A percentile compares a stretch with the other conserved stretches of the same genome.
Conservation (phyloP, 2,888 invertebrate genomes). For the Lasioglossum pauxillum region DNA sequence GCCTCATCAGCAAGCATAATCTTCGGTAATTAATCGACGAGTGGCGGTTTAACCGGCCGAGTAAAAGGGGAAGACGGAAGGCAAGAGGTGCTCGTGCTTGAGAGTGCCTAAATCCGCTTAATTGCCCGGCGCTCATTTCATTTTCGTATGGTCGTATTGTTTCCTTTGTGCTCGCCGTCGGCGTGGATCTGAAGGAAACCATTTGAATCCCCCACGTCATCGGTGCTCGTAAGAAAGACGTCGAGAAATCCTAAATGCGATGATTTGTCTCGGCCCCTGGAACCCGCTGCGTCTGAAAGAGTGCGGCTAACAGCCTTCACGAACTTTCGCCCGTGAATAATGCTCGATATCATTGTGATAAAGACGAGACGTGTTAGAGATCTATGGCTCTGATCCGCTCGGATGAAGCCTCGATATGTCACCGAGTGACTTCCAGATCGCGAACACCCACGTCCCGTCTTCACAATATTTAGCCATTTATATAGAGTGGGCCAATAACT, state of each 20-base stretch:
- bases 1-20: constrained; percentile 59
- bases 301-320: background rate
- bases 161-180: constrained; percentile 59
- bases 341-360: background rate
- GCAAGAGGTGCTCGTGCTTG: constrained; percentile 56
- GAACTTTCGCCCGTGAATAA: background rate
- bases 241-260: constrained; percentile 55
- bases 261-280: constrained; percentile 47
- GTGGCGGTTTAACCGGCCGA: constrained; percentile 63
- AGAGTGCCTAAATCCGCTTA: constrained; percentile 72
- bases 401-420: background rate
- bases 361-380: background rate
- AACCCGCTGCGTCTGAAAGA: background rate
- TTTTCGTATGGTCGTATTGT: constrained; percentile 58
- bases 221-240: constrained; percentile 31
- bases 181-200: constrained; percentile 38
- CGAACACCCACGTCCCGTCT: background rate
- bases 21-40: constrained; percentile 68
- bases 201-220: constrained; percentile 41
- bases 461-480: background rate
- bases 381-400: background rate
- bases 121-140: constrained; percentile 71
- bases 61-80: constrained; percentile 53
- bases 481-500: too few species aligned
- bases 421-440: background rate